Evolutionary conservation across 2,113 vertebrate species (phyloP).

Genomic region (Rhagologus leucostigma): DNA sequence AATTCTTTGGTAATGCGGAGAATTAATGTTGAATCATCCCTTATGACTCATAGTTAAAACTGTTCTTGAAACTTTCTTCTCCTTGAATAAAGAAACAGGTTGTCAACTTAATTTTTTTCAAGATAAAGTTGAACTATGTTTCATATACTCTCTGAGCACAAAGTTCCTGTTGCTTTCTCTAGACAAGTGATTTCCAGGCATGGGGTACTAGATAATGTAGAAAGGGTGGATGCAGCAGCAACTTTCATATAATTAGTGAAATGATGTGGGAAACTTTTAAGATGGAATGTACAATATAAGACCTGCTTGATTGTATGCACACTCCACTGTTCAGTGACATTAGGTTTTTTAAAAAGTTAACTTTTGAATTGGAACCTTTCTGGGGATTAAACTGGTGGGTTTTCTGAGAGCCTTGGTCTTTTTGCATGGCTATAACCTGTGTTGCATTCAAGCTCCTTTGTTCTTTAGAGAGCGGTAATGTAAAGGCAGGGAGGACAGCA

Average conservation of each 20-base stretch:
- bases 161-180: not conserved
- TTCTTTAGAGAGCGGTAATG: not conserved
- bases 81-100: not conserved
- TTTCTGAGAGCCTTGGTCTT: not conserved
- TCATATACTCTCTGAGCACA: not conserved
- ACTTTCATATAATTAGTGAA: not conserved
- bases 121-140: not conserved
- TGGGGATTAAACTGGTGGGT: not conserved
- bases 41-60: not conserved
- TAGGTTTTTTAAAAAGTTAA: not conserved
- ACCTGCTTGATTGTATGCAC: not conserved
- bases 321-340: not conserved
- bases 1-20: not conserved
- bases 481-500: not conserved
- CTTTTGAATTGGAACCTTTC: not conserved
- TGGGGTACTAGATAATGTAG: not conserved
- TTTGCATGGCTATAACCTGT: accelerated
- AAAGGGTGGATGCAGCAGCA: not conserved
- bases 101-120: not conserved
- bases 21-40: not conserved
- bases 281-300: not conserved
- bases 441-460: not conserved
- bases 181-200: not conserved
- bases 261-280: not conserved
- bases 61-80: not conserved